Evolutionary conservation across 1,140 invertebrate species (phyloP).

Genomic region (Caenorhabditis remanei): DNA sequence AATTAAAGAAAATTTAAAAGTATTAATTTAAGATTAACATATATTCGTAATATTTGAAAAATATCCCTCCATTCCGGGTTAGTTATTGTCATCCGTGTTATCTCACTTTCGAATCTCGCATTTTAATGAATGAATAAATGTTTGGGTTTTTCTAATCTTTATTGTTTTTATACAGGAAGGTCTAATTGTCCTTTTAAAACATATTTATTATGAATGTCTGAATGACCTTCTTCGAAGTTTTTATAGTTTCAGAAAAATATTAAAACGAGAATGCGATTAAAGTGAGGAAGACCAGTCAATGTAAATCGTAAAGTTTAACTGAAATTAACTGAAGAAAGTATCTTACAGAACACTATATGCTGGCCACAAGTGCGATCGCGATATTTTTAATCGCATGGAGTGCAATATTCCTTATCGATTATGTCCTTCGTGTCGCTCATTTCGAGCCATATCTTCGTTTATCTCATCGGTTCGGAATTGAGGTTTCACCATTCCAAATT

Average conservation of each 20-base stretch:
- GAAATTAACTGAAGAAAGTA: not conserved
- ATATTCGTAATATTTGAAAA: not conserved
- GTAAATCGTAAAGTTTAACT: not conserved
- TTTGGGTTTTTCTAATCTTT: not conserved
- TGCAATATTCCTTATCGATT: slow-evolving; percentile 68
- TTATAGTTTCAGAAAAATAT: not conserved
- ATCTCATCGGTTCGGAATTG: slow-evolving; percentile 66
- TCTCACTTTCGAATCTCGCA: not conserved
- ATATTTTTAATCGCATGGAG: slow-evolving; percentile 69
- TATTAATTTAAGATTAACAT: not conserved
- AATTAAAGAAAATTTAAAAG: slow-evolving; percentile 50
- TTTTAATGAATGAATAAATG: not conserved
- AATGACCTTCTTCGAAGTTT: too few species aligned
- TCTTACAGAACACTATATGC: slow-evolving; percentile 59
- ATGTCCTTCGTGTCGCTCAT: slow-evolving; percentile 66
- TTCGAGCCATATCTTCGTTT: slow-evolving; percentile 65
- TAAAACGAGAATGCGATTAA: slow-evolving; percentile 26
- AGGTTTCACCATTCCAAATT: slow-evolving; percentile 69
- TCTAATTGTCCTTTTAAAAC: not conserved
- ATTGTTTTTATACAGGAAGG: not conserved
- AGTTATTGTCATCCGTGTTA: not conserved
- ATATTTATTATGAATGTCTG: not conserved
- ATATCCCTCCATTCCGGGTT: not conserved
- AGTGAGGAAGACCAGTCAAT: not conserved
- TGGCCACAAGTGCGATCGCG: slow-evolving; percentile 69